Base-by-base conservation (phyloP, 1,140 invertebrate species). In the Heterodera schachtii region DNA sequence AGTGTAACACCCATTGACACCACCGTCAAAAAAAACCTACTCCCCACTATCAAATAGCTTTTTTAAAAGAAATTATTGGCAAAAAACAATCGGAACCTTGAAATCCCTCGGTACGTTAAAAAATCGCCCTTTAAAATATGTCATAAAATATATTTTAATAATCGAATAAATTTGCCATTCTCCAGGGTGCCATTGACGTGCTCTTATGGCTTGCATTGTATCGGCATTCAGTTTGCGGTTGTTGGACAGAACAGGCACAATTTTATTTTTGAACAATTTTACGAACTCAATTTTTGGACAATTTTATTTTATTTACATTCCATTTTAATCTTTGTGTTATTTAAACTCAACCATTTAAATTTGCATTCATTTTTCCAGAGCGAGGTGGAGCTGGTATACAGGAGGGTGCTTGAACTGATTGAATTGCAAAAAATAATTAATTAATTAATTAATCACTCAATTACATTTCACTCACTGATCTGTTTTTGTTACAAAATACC, bases 331-430 rank as follows among this genome's bases (percentile, higher is more conserved):
- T n/a, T n/a, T n/a, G n/a, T n/a, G 31, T 31, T 31, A 31, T 31
- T 31, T 31, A 31, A 31, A 31, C 1, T 31, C 31, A 31, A 31
- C 31, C 31, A 5, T 71, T 71, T 71, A 6, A 46, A 41, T 11
- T 43, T 71, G 6, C 9, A 19, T 71, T 16, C 6, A 1, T 71
- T 7, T 5, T 85, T 87, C 70, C 52, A 85, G 85, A 52, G 31
- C 13, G 86, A 86, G 66, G 74, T 86, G 13, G 86, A 86, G 73
- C 86, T 85, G 57, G 80, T 86, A 19, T 86, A 86, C 73, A 82
- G 80, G 49, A 86, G 86, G 52, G 80, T 86, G 2, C 57, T 85
- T 31, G 84, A 85, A 52, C 77, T 85, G 3, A 83, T 86, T 19
- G 57, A 84, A 66, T 41, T 84, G 52, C 83, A 84, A 78, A 66